These are phyloP conservation scores for Molossus alvarezi DNA, from an alignment of 2,797 vertebrate genomes.

Conservation along the genomic window DNA sequence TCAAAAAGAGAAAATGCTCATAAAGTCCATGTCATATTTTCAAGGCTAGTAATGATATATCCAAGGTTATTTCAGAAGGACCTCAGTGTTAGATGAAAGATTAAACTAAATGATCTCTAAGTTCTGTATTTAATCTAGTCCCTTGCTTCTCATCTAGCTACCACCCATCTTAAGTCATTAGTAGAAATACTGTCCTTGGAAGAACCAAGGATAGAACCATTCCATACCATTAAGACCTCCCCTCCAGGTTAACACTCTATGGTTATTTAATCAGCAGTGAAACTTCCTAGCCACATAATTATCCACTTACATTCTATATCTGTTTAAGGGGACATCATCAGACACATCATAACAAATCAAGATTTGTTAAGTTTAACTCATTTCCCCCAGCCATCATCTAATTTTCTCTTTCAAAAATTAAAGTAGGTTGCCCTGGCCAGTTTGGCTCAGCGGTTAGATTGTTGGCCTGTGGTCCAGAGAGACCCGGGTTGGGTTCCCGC, in stretches of 20 bases:
- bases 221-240: background rate
- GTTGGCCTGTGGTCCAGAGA: too few species aligned
- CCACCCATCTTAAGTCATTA: background rate
- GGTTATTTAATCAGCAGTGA: slow-evolving; percentile 50
- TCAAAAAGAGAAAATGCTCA: slow-evolving; percentile 9
- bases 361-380: slow-evolving; percentile 64
- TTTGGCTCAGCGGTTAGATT: too few species aligned
- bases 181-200: background rate
- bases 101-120: background rate
- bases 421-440: slow-evolving; percentile 35
- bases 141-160: background rate
- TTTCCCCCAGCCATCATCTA: slow-evolving; percentile 58
- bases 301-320: slow-evolving; percentile 49
- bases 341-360: slow-evolving; percentile 51
- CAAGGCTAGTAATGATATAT: background rate
- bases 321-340: slow-evolving; percentile 40
- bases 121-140: background rate
- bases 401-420: slow-evolving; percentile 75
- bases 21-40: background rate
- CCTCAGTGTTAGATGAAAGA: background rate
- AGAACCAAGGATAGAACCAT: background rate
- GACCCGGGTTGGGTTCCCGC: too few species aligned
- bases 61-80: background rate
- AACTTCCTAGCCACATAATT: slow-evolving; percentile 46
- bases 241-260: slow-evolving; percentile 17